These are phyloP conservation scores for Acanthosepion pharaonis DNA, from an alignment of 2,888 invertebrate species.

Conservation along the genomic window DNA sequence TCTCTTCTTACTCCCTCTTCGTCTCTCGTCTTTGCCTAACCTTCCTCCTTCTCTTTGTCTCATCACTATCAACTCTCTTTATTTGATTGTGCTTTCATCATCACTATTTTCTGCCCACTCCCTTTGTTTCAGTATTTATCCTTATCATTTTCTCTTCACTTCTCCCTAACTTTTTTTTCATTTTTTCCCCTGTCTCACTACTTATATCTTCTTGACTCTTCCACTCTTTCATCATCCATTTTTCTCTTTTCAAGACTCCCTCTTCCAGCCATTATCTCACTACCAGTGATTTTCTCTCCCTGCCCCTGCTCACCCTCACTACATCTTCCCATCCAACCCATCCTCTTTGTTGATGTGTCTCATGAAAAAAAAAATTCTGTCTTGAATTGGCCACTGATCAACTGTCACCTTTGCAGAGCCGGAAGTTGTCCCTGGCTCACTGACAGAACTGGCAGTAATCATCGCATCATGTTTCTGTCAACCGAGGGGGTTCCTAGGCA, in stretches of 20 bases:
- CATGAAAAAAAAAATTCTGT: not conserved
- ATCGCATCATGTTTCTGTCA: conserved; percentile 8
- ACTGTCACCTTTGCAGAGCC: conserved; percentile 23
- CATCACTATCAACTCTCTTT: not conserved
- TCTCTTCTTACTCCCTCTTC: not conserved
- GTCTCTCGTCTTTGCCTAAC: not conserved
- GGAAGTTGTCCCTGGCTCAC: conserved; percentile 9
- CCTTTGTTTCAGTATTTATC: not conserved
- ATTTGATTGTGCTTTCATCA: too few species aligned
- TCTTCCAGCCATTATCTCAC: too few species aligned
- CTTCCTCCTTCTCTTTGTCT: not conserved
- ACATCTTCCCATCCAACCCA: not conserved
- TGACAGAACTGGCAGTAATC: conserved; percentile 33
- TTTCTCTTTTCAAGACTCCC: too few species aligned
- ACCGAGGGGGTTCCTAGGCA: not conserved
- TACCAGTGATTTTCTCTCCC: not conserved
- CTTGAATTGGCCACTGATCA: conserved; percentile 10
- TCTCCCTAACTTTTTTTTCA: too few species aligned
- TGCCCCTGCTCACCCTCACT: not conserved
- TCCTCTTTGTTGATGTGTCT: conserved; percentile 4
- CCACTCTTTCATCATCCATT: too few species aligned
- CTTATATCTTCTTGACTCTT: too few species aligned
- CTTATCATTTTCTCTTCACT: too few species aligned
- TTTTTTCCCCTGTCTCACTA: too few species aligned
- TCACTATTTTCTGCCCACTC: not conserved